Evolutionary conservation across 1,140 invertebrate species (phyloP).

Genomic region (Brachionus asplanchnoidis): DNA sequence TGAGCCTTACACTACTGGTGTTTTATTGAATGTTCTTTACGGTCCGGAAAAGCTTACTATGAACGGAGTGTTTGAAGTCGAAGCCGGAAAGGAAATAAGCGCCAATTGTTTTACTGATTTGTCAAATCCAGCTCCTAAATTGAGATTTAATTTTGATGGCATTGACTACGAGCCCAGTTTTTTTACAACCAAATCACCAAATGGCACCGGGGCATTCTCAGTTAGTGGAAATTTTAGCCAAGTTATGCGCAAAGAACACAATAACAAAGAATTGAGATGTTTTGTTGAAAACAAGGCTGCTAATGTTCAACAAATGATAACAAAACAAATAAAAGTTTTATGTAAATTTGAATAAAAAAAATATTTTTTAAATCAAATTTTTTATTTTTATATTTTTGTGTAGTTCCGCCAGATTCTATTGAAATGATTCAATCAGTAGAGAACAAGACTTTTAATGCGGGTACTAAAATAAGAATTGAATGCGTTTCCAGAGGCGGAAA

Average conservation of each 20-base stretch:
- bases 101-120: conserved; percentile 18
- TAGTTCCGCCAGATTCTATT: conserved; percentile 6
- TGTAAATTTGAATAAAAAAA: neutral
- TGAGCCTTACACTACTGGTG: neutral
- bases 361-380: neutral
- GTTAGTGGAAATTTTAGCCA: conserved; percentile 16
- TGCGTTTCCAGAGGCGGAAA: conserved; percentile 35
- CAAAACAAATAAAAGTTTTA: conserved; percentile 33
- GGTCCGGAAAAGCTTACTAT: conserved; percentile 26
- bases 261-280: conserved; percentile 36
- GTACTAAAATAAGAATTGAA: conserved; percentile 5
- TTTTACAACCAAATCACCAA: neutral
- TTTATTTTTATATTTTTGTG: neutral
- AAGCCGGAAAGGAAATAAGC: neutral
- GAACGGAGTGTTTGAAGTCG: conserved; percentile 34
- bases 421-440: conserved; percentile 24
- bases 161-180: conserved; percentile 29
- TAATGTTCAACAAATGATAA: conserved; percentile 38
- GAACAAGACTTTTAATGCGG: neutral
- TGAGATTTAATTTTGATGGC: conserved; percentile 38
- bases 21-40: conserved; percentile 16
- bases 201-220: neutral
- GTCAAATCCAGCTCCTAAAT: conserved; percentile 13
- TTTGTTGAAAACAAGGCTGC: conserved; percentile 16
- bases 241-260: conserved; percentile 21